A percentile compares a stretch with the other conserved stretches of the same genome.
Conservation (phyloP, 2,888 invertebrate genomes). For the Pycnomerus fuliginosus region DNA sequence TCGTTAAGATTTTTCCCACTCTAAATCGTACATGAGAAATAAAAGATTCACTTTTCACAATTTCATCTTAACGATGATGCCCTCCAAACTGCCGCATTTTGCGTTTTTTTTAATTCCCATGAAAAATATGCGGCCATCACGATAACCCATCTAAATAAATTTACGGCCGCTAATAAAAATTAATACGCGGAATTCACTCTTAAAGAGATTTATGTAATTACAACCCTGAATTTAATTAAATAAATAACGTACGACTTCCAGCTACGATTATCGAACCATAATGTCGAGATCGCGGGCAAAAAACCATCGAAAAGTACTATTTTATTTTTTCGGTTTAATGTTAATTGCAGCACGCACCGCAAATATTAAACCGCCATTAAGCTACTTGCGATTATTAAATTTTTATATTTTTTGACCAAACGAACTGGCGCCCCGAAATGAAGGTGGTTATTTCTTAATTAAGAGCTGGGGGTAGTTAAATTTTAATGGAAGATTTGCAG, state of each 20-base stretch:
- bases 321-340: background rate
- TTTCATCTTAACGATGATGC: no score
- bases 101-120: no score
- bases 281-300: no score
- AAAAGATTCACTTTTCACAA: no score
- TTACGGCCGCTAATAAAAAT: slow-evolving; percentile 9
- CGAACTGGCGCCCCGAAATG: slow-evolving; percentile 4
- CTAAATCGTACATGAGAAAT: no score
- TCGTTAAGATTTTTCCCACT: no score
- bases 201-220: slow-evolving; percentile 11
- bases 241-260: slow-evolving; percentile 2
- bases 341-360: slow-evolving; percentile 16
- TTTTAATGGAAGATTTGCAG: slow-evolving; percentile 7
- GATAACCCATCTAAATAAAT: slow-evolving; percentile 6
- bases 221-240: slow-evolving; percentile 7
- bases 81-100: no score
- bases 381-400: slow-evolving; percentile 17
- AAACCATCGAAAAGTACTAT: background rate
- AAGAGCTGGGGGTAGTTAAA: slow-evolving; percentile 5
- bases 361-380: slow-evolving; percentile 17
- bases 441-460: slow-evolving; percentile 9
- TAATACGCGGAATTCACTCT: slow-evolving; percentile 8
- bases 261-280: slow-evolving; percentile 7
- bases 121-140: slow-evolving; percentile 5
- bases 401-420: slow-evolving; percentile 10